Conservation (phyloP, 2,113 vertebrate genomes). For the Sapajus apella region DNA sequence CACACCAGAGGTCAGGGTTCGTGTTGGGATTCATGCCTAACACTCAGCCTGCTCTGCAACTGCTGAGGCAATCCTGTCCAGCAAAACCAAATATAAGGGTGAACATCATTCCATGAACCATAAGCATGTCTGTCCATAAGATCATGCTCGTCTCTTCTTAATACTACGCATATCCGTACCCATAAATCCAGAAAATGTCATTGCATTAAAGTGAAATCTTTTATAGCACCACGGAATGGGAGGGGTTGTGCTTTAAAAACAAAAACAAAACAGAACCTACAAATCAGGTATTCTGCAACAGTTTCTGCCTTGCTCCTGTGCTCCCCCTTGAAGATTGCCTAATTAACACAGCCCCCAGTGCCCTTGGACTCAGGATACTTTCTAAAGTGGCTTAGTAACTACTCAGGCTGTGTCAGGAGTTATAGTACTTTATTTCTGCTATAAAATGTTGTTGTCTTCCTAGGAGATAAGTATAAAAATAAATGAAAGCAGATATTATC, state of each 20-base stretch:
- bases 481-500: neutral
- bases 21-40: rapidly evolving
- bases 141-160: neutral
- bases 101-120: neutral
- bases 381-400: neutral
- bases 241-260: neutral
- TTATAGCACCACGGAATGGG: neutral
- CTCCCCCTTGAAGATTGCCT: neutral
- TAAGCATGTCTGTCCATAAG: neutral
- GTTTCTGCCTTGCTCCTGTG: neutral
- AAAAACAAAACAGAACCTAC: neutral
- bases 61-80: neutral
- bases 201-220: neutral
- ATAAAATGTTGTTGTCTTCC: neutral
- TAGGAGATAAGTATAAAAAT: neutral
- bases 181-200: neutral
- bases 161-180: neutral
- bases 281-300: neutral
- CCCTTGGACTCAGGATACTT: rapidly evolving
- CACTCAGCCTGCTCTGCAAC: neutral
- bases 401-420: neutral
- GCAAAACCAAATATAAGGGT: neutral
- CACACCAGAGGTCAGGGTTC: neutral
- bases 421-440: neutral
- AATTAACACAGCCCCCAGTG: neutral